A percentile compares a stretch with the other conserved stretches of the same genome.
Conservation (phyloP, 2,797 vertebrate species). For the Nyctibius grandis region DNA sequence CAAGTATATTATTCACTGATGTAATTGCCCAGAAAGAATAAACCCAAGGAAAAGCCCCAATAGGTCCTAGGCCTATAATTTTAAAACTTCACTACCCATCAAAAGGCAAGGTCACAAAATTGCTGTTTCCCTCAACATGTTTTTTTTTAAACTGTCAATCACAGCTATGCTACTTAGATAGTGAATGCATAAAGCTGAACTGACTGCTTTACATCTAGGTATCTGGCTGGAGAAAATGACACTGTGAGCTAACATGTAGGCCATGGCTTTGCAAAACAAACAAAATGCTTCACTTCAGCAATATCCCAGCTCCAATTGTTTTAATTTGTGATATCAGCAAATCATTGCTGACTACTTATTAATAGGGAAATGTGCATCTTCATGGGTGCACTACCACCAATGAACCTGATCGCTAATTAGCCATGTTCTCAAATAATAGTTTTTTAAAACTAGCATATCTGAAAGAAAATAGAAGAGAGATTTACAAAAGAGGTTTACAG, state of each 20-base stretch:
- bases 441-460: neutral
- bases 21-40: neutral
- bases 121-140: neutral
- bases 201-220: neutral
- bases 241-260: neutral
- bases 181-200: neutral
- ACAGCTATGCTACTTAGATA: neutral
- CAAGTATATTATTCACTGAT: neutral
- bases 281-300: neutral
- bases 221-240: neutral
- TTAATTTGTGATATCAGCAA: neutral
- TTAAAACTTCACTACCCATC: neutral
- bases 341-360: neutral
- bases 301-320: neutral
- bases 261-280: neutral
- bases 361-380: neutral
- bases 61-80: neutral
- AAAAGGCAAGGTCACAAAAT: neutral
- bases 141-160: neutral
- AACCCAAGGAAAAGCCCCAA: neutral
- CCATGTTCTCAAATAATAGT: neutral
- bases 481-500: neutral
- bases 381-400: neutral
- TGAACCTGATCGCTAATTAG: neutral
- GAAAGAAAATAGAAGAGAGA: constrained; percentile 2